Percentiles rank a stretch among this genome's conserved stretches.
Evolutionary conservation across 1,140 invertebrate species (phyloP).

Genomic region (Andrena cerasifolii): DNA sequence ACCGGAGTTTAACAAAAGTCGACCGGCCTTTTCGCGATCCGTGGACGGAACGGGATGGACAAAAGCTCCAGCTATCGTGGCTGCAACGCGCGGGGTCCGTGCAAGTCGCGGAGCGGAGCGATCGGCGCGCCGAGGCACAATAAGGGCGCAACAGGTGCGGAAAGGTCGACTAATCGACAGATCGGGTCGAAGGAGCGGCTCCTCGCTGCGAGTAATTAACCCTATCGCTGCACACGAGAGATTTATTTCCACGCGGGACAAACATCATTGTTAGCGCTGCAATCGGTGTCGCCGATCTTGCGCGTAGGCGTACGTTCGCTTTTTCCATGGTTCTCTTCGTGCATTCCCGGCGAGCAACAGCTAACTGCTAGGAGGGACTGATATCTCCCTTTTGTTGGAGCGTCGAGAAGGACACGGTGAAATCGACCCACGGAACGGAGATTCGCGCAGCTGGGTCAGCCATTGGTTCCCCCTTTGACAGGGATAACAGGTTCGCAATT

Average conservation of each 20-base stretch:
- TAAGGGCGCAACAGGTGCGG: slow-evolving; percentile 48
- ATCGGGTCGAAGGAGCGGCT: slow-evolving; percentile 2
- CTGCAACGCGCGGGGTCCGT: not conserved
- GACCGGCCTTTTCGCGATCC: not conserved
- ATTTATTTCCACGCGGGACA: not conserved
- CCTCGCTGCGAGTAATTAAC: slow-evolving; percentile 19
- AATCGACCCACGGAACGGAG: slow-evolving; percentile 30
- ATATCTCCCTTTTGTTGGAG: slow-evolving; percentile 17
- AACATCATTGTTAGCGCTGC: not conserved
- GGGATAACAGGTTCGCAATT: slow-evolving; percentile 65
- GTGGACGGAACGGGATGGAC: not conserved
- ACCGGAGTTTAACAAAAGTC: not conserved
- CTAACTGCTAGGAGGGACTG: not conserved
- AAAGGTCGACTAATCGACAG: slow-evolving; percentile 23
- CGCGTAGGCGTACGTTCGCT: not conserved
- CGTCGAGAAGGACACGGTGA: slow-evolving; percentile 3
- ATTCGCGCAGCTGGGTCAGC: slow-evolving; percentile 44
- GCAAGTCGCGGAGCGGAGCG: not conserved
- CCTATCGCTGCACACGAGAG: not conserved
- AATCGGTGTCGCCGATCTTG: not conserved
- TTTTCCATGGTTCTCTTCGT: too few species aligned
- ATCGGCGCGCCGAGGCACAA: slow-evolving; percentile 20
- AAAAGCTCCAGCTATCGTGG: not conserved
- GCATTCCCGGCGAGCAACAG: not conserved
- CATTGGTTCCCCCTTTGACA: slow-evolving; percentile 52